Base-by-base conservation (phyloP, 2,113 vertebrate genomes). In the Cromileptes altivelis region DNA sequence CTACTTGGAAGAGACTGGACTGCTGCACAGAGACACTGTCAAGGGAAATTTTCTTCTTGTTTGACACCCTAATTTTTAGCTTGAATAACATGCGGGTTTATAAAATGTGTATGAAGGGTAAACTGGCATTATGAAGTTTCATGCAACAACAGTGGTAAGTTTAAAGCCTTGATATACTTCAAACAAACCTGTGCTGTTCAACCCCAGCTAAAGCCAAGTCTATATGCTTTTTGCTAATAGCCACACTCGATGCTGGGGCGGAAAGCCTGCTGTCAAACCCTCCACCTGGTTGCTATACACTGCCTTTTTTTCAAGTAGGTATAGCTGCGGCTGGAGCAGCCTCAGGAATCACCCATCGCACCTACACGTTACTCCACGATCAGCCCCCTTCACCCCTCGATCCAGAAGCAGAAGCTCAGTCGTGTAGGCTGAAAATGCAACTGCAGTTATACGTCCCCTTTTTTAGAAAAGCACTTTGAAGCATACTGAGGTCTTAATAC, bases 231-330 rank as follows among this genome's bases (percentile, higher is more conserved):
- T 21, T n/a, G 11, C 56, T 33, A 61, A 33, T 74, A 4, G 25
- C 25, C 0, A 0, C 52, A 47, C 14, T 42, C 8, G 1, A 14
- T 13, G 19, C 13, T 0, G 7, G 17, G n/a, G 1, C 0, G 0
- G 47, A 33, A 78, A 18, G 25, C 42, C 42, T 23, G 21, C 14
- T 18, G 75, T 37, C 6, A 4, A 17, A 15, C 19, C 33, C n/a
- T 57, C 50, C 61, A 27, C 11, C 13, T 45, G 42, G 10, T 45
- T 45, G 42, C 42, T 12, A 45, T 45, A 45, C 42, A 45, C 42
- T 45, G 42, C 2, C 42, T 45, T 45, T 45, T 45, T 45, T 37
- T 6, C 6, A 1, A 37, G 6, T 37, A 37, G 33, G 33, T 37
- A 37, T 37, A 37, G 33, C 33, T 37, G 33, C 33, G 5, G 6